Conservation (phyloP, 1,140 invertebrate genomes). For the Marisa cornuarietis region DNA sequence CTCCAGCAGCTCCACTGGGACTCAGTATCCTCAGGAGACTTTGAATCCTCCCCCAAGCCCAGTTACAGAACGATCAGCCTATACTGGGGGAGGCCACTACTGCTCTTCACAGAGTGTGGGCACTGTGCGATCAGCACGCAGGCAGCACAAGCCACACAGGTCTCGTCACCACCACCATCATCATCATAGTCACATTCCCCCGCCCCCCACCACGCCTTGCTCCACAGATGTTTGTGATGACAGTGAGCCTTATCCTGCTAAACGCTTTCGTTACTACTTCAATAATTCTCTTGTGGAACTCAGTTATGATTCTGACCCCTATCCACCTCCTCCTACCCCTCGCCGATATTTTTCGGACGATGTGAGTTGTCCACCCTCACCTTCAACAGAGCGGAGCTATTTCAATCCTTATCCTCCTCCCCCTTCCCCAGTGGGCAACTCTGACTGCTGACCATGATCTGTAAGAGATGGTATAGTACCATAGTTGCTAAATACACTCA, state of each 20-base stretch:
- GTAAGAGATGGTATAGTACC: conserved; percentile 1
- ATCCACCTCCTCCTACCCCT: conserved; percentile 86
- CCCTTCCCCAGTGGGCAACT: conserved; percentile 71
- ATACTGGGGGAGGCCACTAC: conserved; percentile 49
- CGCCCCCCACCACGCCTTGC: conserved; percentile 92
- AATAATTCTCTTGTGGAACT: conserved; percentile 63
- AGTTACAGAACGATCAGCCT: conserved; percentile 72
- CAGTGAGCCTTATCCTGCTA: conserved; percentile 62
- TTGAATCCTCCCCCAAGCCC: conserved; percentile 91
- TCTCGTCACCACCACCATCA: conserved; percentile 70
- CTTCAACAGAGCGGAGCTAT: conserved; percentile 75
- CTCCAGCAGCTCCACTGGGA: conserved; percentile 75
- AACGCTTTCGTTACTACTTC: conserved; percentile 42
- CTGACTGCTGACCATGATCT: conserved; percentile 55
- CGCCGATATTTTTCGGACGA: conserved; percentile 75
- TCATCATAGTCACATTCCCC: conserved; percentile 81
- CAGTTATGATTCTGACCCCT: conserved; percentile 76
- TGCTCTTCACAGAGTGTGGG: conserved; percentile 60
- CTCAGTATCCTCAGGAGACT: conserved; percentile 80
- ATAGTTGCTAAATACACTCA: background rate
- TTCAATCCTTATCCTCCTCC: conserved; percentile 77
- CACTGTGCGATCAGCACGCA: conserved; percentile 54
- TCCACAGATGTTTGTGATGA: conserved; percentile 94
- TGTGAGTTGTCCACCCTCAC: conserved; percentile 78
- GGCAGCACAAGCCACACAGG: conserved; percentile 32